phyloP scores from a whole-genome alignment of 1,140 invertebrate genomes.

The Ladona fulva region DNA sequence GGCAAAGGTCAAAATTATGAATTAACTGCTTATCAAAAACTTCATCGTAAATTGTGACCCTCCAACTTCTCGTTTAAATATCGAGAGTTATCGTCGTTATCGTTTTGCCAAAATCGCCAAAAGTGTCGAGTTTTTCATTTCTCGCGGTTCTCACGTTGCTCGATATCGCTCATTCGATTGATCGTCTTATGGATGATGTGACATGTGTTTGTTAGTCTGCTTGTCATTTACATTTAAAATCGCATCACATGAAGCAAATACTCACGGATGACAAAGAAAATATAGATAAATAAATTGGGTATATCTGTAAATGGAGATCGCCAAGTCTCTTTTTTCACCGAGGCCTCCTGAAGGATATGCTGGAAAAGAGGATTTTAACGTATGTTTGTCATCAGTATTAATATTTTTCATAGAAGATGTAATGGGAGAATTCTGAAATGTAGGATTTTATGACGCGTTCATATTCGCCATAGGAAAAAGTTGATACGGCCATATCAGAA shows the following conservation, averaged over 20 bases:
- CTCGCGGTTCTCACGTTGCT: too few relatives aligned
- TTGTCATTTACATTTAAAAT: background rate
- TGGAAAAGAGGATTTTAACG: slow-evolving; percentile 69
- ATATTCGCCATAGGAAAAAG: slow-evolving; percentile 46
- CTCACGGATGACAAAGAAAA: background rate
- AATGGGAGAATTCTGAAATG: background rate
- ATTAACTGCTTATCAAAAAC: too few relatives aligned
- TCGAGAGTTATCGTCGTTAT: too few relatives aligned
- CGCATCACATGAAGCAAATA: background rate
- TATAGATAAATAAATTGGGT: background rate
- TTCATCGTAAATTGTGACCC: too few relatives aligned
- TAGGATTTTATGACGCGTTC: background rate
- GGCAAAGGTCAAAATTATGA: too few relatives aligned
- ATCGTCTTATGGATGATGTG: background rate
- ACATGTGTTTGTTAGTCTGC: background rate
- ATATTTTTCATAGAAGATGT: background rate
- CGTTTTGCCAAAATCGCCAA: too few relatives aligned
- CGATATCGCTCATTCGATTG: too few relatives aligned
- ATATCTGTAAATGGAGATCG: slow-evolving; percentile 62
- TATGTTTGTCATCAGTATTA: slow-evolving; percentile 33
- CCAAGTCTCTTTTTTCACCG: slow-evolving; percentile 74
- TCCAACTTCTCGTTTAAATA: too few relatives aligned
- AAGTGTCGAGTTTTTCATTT: too few relatives aligned
- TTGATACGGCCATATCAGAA: slow-evolving; percentile 70
- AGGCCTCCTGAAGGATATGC: slow-evolving; percentile 81